phyloP scores from a whole-genome alignment of 2,888 invertebrate species.

The Timema cristinae region DNA sequence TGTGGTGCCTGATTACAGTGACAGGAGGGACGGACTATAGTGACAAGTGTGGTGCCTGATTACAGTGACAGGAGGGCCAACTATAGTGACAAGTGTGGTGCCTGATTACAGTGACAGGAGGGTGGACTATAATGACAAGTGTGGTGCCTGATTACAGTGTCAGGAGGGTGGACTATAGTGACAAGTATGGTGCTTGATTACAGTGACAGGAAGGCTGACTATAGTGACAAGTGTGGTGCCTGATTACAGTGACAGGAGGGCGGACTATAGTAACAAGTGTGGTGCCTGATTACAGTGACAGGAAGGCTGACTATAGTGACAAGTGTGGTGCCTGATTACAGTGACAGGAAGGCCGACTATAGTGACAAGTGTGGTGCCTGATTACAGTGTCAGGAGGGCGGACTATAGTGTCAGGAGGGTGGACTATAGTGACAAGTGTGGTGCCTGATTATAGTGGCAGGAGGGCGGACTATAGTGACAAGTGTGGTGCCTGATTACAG shows the following conservation, averaged over 20 bases:
- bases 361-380: conserved; percentile 80
- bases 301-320: conserved; percentile 79
- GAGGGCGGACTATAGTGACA: conserved; percentile 75
- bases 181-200: conserved; percentile 83
- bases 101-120: too few species aligned
- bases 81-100: conserved; percentile 80
- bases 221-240: conserved; percentile 78
- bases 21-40: too few species aligned
- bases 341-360: conserved; percentile 64
- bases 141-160: conserved; percentile 57
- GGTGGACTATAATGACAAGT: conserved; percentile 76
- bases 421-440: conserved; percentile 75
- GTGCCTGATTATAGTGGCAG: too few species aligned
- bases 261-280: conserved; percentile 77
- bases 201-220: too few species aligned
- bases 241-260: conserved; percentile 52
- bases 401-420: conserved; percentile 55
- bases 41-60: conserved; percentile 69
- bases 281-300: too few species aligned
- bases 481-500: conserved; percentile 61
- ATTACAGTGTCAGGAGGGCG: conserved; percentile 71
- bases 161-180: conserved; percentile 66
- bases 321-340: conserved; percentile 60
- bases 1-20: conserved; percentile 79
- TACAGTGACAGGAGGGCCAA: conserved; percentile 58